Conservation (phyloP, 2,888 invertebrate genomes). For the Eupithecia vulgata region DNA sequence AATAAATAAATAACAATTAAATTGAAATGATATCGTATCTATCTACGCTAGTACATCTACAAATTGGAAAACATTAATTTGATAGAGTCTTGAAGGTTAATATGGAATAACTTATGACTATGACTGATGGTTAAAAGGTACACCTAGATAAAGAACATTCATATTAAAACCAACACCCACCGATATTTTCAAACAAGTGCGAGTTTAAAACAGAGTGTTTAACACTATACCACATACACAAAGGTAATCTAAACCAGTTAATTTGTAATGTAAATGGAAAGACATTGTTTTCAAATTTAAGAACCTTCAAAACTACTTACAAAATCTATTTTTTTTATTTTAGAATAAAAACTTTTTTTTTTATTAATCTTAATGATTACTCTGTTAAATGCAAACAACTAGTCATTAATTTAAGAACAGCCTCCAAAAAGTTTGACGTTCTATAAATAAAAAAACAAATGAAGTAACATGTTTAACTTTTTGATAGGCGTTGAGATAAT, state of each 20-base stretch:
- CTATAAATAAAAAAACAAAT: neutral
- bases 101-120: neutral
- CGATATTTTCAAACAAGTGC: neutral
- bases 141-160: neutral
- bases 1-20: constrained; percentile 25
- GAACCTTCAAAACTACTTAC: constrained; percentile 1
- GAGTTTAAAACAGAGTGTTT: neutral
- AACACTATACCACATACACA: neutral
- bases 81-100: neutral
- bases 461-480: neutral
- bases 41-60: neutral
- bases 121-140: constrained; percentile 3
- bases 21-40: neutral
- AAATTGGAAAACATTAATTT: neutral
- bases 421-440: neutral
- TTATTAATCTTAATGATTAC: too few relatives aligned
- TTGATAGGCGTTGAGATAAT: neutral
- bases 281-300: neutral
- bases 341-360: neutral
- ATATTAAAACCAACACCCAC: neutral
- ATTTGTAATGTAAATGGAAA: neutral
- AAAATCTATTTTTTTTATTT: neutral
- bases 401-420: neutral
- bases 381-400: constrained; percentile 12
- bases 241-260: neutral